Percentiles rank a stretch among this genome's conserved stretches.
Conservation (phyloP, 2,797 vertebrate species). For the Takifugu rubripes region DNA sequence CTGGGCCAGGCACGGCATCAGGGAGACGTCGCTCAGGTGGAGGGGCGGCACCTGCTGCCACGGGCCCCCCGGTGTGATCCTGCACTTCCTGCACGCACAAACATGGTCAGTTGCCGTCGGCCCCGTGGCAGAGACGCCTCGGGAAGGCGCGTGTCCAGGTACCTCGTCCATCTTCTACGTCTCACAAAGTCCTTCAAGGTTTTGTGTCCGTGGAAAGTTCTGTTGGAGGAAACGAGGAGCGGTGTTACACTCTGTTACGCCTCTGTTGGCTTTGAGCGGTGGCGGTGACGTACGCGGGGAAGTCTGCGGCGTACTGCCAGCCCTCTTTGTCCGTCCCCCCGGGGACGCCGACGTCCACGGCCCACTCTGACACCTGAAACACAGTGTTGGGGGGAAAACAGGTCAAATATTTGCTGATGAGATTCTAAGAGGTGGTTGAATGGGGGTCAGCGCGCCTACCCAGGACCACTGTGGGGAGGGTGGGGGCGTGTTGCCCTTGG, state of each 20-base stretch:
- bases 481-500: conserved; percentile 84
- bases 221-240: conserved; percentile 47
- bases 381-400: background rate
- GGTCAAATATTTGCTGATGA: background rate
- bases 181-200: conserved; percentile 97
- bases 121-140: background rate
- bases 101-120: background rate
- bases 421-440: background rate
- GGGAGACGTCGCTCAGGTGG: conserved; percentile 84
- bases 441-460: conserved; percentile 67
- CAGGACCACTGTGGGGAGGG: conserved; percentile 93
- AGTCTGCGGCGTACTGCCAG: conserved; percentile 98
- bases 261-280: background rate
- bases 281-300: conserved; percentile 82
- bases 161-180: conserved; percentile 92
- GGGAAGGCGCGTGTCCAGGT: conserved; percentile 11
- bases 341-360: conserved; percentile 79
- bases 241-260: background rate
- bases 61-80: conserved; percentile 84
- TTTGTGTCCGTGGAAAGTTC: conserved; percentile 93
- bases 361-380: conserved; percentile 89
- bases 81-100: conserved; percentile 83
- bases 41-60: conserved; percentile 93
- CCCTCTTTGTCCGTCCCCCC: conserved; percentile 92
- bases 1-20: conserved; percentile 83